Evolutionary conservation across 2,888 invertebrate species (phyloP), one percentile per base, ranked within the genome.

Genomic region (Lepidonotus clava): DNA sequence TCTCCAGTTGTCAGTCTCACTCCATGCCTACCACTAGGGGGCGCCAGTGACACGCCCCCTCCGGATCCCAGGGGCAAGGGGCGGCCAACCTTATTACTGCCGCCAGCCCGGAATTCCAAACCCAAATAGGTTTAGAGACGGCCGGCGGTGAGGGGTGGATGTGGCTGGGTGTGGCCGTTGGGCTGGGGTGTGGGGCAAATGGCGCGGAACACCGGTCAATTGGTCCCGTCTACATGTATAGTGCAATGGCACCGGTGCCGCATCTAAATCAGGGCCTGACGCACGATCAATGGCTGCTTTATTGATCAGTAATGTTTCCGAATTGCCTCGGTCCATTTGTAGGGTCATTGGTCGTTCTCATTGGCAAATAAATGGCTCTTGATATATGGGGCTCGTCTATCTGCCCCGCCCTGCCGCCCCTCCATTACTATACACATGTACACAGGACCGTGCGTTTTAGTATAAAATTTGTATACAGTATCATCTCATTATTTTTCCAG

Each of bases 31-130:
- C 61, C 61, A n/a, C 61, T 14, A 61, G 61, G 61, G 61, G 61
- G 61, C 61, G 61, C n/a, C 61, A 61, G 61, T 61, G 61, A 61
- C 61, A 61, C 61, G 61, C 61, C 61, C 24, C 61, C 61, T 2
- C 61, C 61, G 11, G 61, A 28, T 32, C 24, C 28, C 61, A 1
- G 61, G 28, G 1, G n/a, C n/a, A 32, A 32, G 56, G 24, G 61
- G 61, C 28, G 61, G 53, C 28, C 14, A 61, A 61, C 61, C 61
- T 1, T 28, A 61, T 61, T 61, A 61, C 28, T 2, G n/a, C 53
- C 11, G n/a, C 5, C 28, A 61, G 1, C 61, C 28, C 24, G 61
- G 28, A 61, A 28, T 61, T 14, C 28, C 61, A 2, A n/a, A 61
- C 61, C 61, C 2, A 61, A 61, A 61, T 61, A 61, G 61, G 61